A percentile compares a stretch with the other conserved stretches of the same genome.
These are phyloP conservation scores for Empidonax alnorum DNA, from an alignment of 2,113 vertebrate genomes.

Conservation along the genomic window DNA sequence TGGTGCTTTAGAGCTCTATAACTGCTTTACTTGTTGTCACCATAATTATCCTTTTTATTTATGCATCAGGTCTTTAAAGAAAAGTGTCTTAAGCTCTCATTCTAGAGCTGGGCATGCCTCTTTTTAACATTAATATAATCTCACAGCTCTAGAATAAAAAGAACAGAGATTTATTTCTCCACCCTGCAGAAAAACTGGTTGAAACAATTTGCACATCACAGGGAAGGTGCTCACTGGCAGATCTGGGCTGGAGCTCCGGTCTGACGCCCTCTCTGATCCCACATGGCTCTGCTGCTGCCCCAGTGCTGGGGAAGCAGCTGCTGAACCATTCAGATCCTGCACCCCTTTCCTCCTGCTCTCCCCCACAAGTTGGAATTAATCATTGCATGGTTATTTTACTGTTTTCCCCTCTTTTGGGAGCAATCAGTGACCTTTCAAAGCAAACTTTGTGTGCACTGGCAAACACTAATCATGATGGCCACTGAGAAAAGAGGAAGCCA, in stretches of 20 bases:
- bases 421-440: not conserved
- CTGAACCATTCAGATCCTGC: not conserved
- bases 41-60: not conserved
- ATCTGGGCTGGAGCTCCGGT: not conserved
- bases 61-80: slow-evolving; percentile 14
- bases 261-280: not conserved
- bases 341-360: accelerated
- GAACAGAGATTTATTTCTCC: slow-evolving; percentile 28
- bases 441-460: not conserved
- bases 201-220: slow-evolving; percentile 50
- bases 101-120: slow-evolving; percentile 16
- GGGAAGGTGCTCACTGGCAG: not conserved
- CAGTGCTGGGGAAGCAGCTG: not conserved
- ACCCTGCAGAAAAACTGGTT: slow-evolving; percentile 15
- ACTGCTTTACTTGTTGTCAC: not conserved
- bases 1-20: not conserved
- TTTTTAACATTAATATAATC: slow-evolving; percentile 39
- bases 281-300: not conserved
- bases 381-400: not conserved
- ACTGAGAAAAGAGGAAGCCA: slow-evolving; percentile 7
- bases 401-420: not conserved
- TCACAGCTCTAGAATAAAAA: slow-evolving; percentile 6
- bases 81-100: not conserved
- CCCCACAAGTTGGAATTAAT: not conserved
- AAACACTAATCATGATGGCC: not conserved